Evolutionary conservation across 2,888 invertebrate genomes (phyloP).

Genomic region (Eilema caniola): DNA sequence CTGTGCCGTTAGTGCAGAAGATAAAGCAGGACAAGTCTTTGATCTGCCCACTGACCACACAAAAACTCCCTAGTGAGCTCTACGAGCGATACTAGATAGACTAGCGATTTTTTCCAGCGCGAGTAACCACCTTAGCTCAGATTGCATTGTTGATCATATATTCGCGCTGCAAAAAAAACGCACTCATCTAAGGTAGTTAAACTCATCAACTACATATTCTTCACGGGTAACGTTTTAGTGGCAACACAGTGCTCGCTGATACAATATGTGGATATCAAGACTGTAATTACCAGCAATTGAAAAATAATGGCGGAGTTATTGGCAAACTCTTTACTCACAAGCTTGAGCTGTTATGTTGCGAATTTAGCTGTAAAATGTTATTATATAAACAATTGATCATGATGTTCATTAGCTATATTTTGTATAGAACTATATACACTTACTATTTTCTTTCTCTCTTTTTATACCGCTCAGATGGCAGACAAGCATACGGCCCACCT

Average conservation of each 20-base stretch:
- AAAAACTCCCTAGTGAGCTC: too few species aligned
- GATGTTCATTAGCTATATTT: not conserved
- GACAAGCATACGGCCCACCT: too few species aligned
- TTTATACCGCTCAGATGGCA: too few species aligned
- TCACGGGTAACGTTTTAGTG: constrained; percentile 4
- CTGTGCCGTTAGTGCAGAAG: too few species aligned
- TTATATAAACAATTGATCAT: constrained; percentile 1
- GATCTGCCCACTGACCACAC: too few species aligned
- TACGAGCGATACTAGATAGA: too few species aligned
- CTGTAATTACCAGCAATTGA: not conserved
- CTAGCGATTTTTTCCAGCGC: too few species aligned
- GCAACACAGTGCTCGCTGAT: not conserved
- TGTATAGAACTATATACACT: not conserved
- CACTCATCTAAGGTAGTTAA: not conserved
- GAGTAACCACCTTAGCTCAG: too few species aligned
- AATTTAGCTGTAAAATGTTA: constrained; percentile 1
- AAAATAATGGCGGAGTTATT: not conserved
- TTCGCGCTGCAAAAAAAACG: too few species aligned
- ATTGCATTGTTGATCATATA: too few species aligned
- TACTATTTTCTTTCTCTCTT: too few species aligned
- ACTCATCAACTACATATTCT: not conserved
- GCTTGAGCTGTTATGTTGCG: not conserved
- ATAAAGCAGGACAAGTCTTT: too few species aligned
- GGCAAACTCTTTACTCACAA: not conserved
- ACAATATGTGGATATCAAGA: constrained; percentile 4